Percentiles rank a stretch among this genome's conserved stretches.
Evolutionary conservation across 2,113 vertebrate species (phyloP).

Genomic region (Excalfactoria chinensis): DNA sequence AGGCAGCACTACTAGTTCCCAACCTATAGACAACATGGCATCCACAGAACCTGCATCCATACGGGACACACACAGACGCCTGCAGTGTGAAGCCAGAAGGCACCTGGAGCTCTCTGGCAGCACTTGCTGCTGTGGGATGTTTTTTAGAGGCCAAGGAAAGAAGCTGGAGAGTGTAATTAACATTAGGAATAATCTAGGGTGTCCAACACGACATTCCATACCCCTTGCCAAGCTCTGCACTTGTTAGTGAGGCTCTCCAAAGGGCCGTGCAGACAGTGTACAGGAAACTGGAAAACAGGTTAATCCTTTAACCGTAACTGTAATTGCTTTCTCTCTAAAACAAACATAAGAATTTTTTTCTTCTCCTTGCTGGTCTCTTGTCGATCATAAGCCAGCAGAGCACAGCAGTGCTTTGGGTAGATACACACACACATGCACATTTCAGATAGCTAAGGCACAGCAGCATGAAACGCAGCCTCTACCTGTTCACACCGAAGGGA

Average conservation of each 20-base stretch:
- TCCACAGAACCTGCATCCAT: rapidly evolving
- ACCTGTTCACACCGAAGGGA: conserved; percentile 55
- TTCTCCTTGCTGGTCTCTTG: conserved; percentile 57
- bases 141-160: neutral
- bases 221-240: neutral
- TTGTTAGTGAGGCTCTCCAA: neutral
- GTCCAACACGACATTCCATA: neutral
- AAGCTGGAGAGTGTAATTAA: conserved; percentile 3
- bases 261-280: neutral
- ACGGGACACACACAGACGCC: rapidly evolving
- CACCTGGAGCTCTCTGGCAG: neutral
- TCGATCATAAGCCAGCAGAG: conserved; percentile 49
- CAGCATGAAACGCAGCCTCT: conserved; percentile 30
- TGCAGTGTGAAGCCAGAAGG: neutral
- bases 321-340: conserved; percentile 50
- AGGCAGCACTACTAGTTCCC: neutral
- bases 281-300: conserved; percentile 45
- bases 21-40: neutral
- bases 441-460: conserved; percentile 52
- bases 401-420: conserved; percentile 12
- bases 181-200: neutral
- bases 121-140: neutral
- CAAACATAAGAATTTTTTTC: conserved; percentile 29
- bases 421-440: neutral
- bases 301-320: conserved; percentile 48